Percentiles rank a stretch among this genome's conserved stretches.
These are phyloP conservation scores for Sebastes kiyomatsui DNA, from an alignment of 2,797 vertebrate species.

Conservation along the genomic window DNA sequence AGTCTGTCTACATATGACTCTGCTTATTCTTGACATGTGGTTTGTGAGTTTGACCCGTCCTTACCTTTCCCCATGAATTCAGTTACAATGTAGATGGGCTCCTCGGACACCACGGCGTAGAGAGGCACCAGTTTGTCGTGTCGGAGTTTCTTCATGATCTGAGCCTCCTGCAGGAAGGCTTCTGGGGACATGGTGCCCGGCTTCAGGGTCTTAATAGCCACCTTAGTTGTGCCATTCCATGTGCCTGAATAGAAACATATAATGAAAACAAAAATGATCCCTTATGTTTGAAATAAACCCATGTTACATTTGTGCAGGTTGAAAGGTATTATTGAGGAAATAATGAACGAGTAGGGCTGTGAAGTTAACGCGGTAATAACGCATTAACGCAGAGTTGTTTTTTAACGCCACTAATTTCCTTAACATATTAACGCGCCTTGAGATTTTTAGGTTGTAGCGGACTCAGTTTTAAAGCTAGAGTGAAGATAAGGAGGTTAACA, in stretches of 20 bases:
- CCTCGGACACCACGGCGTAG: slow-evolving; percentile 96
- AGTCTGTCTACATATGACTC: neutral
- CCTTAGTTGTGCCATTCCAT: slow-evolving; percentile 98
- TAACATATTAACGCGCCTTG: too few species aligned
- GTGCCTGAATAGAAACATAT: slow-evolving; percentile 83
- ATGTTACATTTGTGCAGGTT: neutral
- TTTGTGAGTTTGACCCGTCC: neutral
- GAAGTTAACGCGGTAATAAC: too few species aligned
- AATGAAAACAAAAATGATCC: neutral
- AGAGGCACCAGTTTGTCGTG: slow-evolving; percentile 97
- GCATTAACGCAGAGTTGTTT: too few species aligned
- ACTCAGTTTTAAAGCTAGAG: too few species aligned
- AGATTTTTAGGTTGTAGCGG: too few species aligned
- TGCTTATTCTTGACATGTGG: neutral
- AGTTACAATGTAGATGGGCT: slow-evolving; percentile 97
- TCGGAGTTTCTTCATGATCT: slow-evolving; percentile 98
- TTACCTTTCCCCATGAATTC: slow-evolving; percentile 98
- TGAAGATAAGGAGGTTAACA: too few species aligned
- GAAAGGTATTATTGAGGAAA: neutral
- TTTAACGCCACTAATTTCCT: too few species aligned
- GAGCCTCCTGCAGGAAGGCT: slow-evolving; percentile 97
- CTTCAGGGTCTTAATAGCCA: slow-evolving; percentile 97
- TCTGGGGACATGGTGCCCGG: slow-evolving; percentile 98
- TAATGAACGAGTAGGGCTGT: neutral
- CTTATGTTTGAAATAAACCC: neutral